phyloP scores from a whole-genome alignment of 1,140 invertebrate species.

The Dolichoris vasculosae region DNA sequence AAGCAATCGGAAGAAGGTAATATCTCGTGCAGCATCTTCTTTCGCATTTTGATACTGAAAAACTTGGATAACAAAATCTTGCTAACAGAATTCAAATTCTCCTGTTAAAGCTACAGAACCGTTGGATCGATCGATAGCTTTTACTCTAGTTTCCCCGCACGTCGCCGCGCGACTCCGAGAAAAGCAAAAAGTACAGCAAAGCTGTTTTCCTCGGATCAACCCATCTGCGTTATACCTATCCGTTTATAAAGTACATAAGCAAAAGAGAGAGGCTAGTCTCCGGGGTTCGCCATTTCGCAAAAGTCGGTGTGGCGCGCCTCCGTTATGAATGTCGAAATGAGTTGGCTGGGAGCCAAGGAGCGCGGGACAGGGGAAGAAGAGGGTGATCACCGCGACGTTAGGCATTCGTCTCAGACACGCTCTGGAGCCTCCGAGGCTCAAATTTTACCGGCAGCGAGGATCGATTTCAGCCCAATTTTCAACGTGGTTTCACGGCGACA shows the following conservation, averaged over 20 bases:
- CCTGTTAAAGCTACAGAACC: background rate
- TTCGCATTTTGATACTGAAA: background rate
- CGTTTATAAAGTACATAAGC: background rate
- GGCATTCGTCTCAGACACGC: slow-evolving; percentile 3
- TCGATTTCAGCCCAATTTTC: slow-evolving; percentile 29
- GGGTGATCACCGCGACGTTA: background rate
- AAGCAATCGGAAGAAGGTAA: background rate
- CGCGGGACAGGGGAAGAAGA: slow-evolving; percentile 1
- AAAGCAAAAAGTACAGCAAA: background rate
- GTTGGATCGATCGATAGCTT: background rate
- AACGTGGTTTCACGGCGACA: slow-evolving; percentile 50
- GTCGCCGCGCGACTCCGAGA: background rate
- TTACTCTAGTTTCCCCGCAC: background rate
- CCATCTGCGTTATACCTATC: background rate
- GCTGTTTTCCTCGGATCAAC: slow-evolving; percentile 8
- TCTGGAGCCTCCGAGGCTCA: background rate
- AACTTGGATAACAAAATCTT: slow-evolving; percentile 7
- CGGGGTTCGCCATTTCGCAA: background rate
- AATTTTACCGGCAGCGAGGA: slow-evolving; percentile 48
- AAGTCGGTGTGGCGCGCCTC: slow-evolving; percentile 45
- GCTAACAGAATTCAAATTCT: slow-evolving; percentile 19
- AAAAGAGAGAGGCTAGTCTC: background rate
- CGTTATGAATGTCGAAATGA: slow-evolving; percentile 64
- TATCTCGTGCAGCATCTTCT: background rate
- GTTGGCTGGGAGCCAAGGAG: slow-evolving; percentile 55